These are phyloP conservation scores for Tretioscincus oriximinensis DNA, from an alignment of 2,113 vertebrate species.

Conservation along the genomic window DNA sequence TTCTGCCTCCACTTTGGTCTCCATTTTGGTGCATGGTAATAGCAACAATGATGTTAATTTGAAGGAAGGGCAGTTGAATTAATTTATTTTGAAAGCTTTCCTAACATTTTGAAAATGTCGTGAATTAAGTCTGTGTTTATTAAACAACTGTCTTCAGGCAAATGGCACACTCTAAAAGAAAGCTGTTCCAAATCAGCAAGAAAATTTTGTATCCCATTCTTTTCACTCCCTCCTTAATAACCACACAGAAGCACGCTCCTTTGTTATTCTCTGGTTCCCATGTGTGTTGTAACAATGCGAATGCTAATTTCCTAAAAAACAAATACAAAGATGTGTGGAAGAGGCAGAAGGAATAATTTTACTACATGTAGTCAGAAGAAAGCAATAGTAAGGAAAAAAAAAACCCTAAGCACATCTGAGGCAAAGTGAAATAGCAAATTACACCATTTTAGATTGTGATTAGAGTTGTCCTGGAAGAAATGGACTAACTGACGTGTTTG, in stretches of 20 bases:
- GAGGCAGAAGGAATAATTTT: background rate
- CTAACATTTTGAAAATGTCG: background rate
- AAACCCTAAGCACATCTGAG: too few relatives aligned
- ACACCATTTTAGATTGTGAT: too few relatives aligned
- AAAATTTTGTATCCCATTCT: background rate
- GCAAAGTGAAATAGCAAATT: too few relatives aligned
- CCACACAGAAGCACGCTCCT: background rate
- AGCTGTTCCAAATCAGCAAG: background rate
- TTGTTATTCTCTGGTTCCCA: background rate
- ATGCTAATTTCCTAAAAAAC: background rate
- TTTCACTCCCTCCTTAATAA: background rate
- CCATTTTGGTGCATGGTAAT: too few relatives aligned
- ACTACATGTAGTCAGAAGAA: background rate
- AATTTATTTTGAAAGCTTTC: too few relatives aligned
- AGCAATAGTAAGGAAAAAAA: too few relatives aligned
- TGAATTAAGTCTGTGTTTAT: background rate
- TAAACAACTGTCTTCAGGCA: background rate
- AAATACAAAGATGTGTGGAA: background rate
- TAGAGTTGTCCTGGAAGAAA: too few relatives aligned
- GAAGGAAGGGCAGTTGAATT: too few relatives aligned
- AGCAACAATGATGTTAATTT: too few relatives aligned
- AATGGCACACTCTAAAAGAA: background rate
- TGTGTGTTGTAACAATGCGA: background rate
- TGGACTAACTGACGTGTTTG: too few relatives aligned
- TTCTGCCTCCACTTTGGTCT: too few relatives aligned